Conservation (phyloP, 2,888 invertebrate genomes). For the Campoplex nolae region DNA sequence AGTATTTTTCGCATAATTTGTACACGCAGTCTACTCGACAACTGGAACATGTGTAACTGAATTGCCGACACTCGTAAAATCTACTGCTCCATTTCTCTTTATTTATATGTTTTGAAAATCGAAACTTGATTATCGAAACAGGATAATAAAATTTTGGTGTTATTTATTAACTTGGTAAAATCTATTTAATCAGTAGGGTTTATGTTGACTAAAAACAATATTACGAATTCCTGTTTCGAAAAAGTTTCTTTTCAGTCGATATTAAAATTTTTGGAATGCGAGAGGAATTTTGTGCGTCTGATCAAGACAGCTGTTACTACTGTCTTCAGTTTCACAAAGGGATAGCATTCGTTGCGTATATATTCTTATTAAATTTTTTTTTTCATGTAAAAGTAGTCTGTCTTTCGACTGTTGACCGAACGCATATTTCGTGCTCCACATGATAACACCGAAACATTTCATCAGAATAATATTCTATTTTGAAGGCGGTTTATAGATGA, state of each 20-base stretch:
- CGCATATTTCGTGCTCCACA: background rate
- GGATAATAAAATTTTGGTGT: background rate
- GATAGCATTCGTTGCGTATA: background rate
- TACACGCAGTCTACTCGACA: background rate
- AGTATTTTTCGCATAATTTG: conserved; percentile 11
- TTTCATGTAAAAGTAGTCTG: background rate
- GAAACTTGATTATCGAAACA: background rate
- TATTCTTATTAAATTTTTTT: background rate
- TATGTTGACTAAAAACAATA: background rate
- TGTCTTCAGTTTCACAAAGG: background rate
- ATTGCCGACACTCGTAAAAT: conserved; percentile 11
- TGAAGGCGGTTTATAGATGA: background rate
- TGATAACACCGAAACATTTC: background rate
- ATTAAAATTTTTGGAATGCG: background rate
- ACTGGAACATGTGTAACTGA: background rate
- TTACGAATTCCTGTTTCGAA: background rate
- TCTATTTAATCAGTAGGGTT: background rate
- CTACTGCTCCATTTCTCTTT: conserved; percentile 7
- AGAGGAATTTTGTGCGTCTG: background rate
- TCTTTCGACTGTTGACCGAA: background rate
- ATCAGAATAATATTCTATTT: background rate
- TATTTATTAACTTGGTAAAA: background rate
- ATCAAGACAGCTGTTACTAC: conserved; percentile 18
- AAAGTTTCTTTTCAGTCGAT: background rate
- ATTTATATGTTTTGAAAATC: background rate